Conservation (phyloP, 2,888 invertebrate species). For the Heliothis peltigera region DNA sequence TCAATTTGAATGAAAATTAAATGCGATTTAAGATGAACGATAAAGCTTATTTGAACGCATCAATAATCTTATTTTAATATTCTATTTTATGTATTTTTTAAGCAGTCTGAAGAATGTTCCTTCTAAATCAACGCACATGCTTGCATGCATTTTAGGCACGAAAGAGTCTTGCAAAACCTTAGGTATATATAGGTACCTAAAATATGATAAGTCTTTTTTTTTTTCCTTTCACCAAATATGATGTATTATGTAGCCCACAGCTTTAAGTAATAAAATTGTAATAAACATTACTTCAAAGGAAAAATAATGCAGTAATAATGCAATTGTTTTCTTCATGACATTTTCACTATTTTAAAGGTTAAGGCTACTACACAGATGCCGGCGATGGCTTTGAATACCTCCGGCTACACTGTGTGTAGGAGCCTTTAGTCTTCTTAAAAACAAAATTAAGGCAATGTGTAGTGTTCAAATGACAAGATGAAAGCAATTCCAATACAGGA, state of each 20-base stretch:
- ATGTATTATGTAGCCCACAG: neutral
- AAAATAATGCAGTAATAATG: neutral
- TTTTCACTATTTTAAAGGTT: no score
- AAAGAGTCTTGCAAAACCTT: constrained; percentile 18
- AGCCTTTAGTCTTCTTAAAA: no score
- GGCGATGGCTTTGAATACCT: no score
- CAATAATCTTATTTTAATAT: constrained; percentile 27
- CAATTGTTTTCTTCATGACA: neutral
- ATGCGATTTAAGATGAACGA: constrained; percentile 50
- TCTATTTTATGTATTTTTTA: constrained; percentile 9
- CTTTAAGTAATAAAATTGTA: neutral
- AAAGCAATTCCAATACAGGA: neutral
- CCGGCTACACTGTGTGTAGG: no score
- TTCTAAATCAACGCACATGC: constrained; percentile 32
- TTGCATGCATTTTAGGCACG: constrained; percentile 29
- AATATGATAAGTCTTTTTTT: no score
- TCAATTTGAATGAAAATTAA: constrained; percentile 12
- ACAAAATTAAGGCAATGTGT: no score
- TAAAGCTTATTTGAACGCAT: constrained; percentile 38
- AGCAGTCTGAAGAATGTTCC: constrained; percentile 37
- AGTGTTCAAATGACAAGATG: neutral
- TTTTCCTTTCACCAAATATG: neutral
- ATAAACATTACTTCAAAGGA: no score
- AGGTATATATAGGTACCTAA: constrained; percentile 20
- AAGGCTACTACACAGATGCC: neutral